Base-by-base conservation (phyloP, 2,888 invertebrate species). In the Lycocerus yunnanus region DNA sequence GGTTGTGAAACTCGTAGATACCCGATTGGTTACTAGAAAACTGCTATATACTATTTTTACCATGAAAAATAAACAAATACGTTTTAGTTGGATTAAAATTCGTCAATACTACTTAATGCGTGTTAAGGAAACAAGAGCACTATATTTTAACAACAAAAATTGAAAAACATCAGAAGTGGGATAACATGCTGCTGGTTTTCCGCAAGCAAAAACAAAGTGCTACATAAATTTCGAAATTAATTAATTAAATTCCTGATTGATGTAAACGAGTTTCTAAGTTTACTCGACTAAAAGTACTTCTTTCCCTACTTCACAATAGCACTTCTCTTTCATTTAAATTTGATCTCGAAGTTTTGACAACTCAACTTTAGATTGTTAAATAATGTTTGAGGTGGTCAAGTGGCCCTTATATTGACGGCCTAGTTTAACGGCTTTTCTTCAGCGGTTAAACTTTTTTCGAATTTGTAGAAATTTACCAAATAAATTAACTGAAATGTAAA, bases 1-100 rank as follows among this genome's bases (percentile, higher is more conserved):
- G 15, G 61, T 63, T 63, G 61, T 63, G 61, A 20, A 63, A 63
- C 61, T 63, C n/a, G 61, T 63, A 20, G 16, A 63, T 63, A 63
- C 20, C 16, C 20, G 61, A 63, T 63, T 20, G 61, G 61, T 63
- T 63, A 63, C 61, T 63, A 63, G 20, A 18, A 63, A 63, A 18
- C 16, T 18, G 43, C 43, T n/a, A n/a, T n/a, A n/a, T n/a, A 43
- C 43, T 43, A 43, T 43, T 43, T 43, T 43, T 43, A 43, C 43
- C 43, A n/a, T n/a, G n/a, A n/a, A 43, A 43, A 43, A 43, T 43
- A 43, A n/a, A 43, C 43, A 43, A 43, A 43, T 43, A 43, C 43
- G n/a, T 43, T 43, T 43, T 43, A n/a, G 43, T 2, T 43, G 43
- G 43, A 43, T 43, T 43, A 43, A 43, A 43, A 43, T 43, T 6